Evolutionary conservation across 2,113 vertebrate genomes (phyloP).

Genomic region (Oryzias celebensis): DNA sequence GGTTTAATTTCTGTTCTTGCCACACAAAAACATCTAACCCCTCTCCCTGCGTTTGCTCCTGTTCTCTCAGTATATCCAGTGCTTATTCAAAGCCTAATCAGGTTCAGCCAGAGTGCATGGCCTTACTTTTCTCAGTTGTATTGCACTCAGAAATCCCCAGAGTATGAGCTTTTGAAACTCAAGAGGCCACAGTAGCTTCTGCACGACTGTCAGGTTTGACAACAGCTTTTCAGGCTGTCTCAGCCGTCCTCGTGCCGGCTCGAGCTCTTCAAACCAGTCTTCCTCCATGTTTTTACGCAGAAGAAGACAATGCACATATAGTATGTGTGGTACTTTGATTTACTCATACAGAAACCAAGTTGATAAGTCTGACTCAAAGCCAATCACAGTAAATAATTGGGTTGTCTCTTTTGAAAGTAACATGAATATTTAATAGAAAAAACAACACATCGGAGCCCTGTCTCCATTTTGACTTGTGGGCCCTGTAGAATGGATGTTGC

Average conservation of each 20-base stretch:
- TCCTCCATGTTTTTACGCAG: not conserved
- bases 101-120: constrained; percentile 24
- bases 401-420: constrained; percentile 4
- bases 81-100: constrained; percentile 32
- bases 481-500: constrained; percentile 22
- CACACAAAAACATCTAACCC: constrained; percentile 3
- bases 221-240: constrained; percentile 15
- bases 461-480: constrained; percentile 10
- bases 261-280: not conserved
- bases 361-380: not conserved
- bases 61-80: constrained; percentile 33
- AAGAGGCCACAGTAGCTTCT: constrained; percentile 15
- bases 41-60: constrained; percentile 1
- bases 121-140: constrained; percentile 22
- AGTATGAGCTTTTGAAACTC: constrained; percentile 18
- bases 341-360: too few species aligned
- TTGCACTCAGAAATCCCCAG: constrained; percentile 10
- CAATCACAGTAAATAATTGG: not conserved
- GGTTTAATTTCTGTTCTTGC: constrained; percentile 6
- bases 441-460: not conserved
- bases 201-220: constrained; percentile 9
- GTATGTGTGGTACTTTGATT: too few species aligned
- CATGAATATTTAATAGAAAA: not conserved
- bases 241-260: constrained; percentile 8
- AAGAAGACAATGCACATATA: not conserved